These are phyloP conservation scores for Nemurella pictetii DNA, from an alignment of 2,888 invertebrate species.

Conservation along the genomic window DNA sequence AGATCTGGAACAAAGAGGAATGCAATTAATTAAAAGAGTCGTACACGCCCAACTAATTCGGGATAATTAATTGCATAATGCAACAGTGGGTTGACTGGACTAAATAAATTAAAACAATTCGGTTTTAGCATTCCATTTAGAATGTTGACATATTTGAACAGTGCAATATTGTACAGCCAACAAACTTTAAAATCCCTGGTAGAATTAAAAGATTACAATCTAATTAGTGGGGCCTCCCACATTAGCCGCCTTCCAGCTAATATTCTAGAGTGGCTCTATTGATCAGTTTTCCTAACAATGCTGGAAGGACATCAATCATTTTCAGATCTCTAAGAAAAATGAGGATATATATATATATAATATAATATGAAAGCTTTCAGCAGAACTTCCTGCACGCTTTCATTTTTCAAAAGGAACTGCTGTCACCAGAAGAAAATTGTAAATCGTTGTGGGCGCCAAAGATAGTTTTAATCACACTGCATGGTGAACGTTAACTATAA, in stretches of 20 bases:
- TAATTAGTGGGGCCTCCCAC: background rate
- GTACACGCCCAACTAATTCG: background rate
- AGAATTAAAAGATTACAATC: background rate
- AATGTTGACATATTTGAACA: background rate
- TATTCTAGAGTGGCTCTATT: background rate
- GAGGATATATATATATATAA: background rate
- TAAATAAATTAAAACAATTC: background rate
- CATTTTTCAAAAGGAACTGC: background rate
- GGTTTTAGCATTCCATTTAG: background rate
- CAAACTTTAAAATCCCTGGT: background rate
- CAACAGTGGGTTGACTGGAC: background rate
- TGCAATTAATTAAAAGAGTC: background rate
- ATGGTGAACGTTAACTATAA: too few relatives aligned
- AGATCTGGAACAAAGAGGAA: slow-evolving; percentile 65
- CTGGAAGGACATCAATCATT: background rate
- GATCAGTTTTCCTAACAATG: background rate
- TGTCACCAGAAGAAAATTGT: too few relatives aligned
- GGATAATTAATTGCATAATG: background rate
- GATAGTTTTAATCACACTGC: too few relatives aligned
- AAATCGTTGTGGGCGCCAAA: too few relatives aligned
- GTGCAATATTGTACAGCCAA: too few relatives aligned
- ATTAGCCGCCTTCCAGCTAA: background rate
- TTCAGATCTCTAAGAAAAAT: background rate
- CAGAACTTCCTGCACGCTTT: background rate
- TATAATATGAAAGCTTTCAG: background rate